These are phyloP conservation scores for Rhinopomastus cyanomelas DNA, from an alignment of 2,113 vertebrate genomes.

Conservation along the genomic window DNA sequence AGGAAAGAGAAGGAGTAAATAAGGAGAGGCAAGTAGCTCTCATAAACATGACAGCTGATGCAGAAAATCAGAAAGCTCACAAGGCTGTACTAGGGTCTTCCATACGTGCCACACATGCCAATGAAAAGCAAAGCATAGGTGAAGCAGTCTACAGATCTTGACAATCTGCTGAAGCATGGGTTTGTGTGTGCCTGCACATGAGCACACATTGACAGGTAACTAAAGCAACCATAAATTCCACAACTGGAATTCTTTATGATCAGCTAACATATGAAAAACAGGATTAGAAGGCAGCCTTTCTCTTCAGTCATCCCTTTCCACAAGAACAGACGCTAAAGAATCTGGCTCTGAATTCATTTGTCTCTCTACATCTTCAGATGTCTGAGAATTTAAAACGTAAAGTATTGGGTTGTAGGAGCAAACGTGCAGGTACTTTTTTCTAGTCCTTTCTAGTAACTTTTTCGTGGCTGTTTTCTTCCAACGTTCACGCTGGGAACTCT, in stretches of 20 bases:
- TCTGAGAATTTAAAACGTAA: not conserved
- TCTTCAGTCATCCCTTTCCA: not conserved
- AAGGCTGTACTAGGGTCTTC: not conserved
- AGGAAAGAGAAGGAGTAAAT: not conserved
- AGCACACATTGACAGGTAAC: not conserved
- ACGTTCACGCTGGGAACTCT: not conserved
- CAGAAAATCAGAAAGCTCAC: not conserved
- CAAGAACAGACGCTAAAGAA: not conserved
- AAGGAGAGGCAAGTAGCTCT: not conserved
- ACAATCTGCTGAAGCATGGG: not conserved
- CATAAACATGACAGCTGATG: not conserved
- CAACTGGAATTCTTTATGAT: not conserved
- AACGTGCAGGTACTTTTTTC: not conserved
- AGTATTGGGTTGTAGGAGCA: not conserved
- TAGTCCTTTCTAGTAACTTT: not conserved
- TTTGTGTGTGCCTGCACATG: accelerated
- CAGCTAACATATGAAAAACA: not conserved
- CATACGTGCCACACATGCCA: not conserved
- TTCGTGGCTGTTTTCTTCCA: not conserved
- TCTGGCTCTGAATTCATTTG: not conserved
- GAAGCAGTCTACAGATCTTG: not conserved
- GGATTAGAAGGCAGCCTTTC: not conserved
- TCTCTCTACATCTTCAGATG: not conserved
- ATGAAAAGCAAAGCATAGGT: not conserved
- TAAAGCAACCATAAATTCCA: not conserved